phyloP scores from a whole-genome alignment of 2,888 invertebrate genomes.

The Bruchidius siliquastri region DNA sequence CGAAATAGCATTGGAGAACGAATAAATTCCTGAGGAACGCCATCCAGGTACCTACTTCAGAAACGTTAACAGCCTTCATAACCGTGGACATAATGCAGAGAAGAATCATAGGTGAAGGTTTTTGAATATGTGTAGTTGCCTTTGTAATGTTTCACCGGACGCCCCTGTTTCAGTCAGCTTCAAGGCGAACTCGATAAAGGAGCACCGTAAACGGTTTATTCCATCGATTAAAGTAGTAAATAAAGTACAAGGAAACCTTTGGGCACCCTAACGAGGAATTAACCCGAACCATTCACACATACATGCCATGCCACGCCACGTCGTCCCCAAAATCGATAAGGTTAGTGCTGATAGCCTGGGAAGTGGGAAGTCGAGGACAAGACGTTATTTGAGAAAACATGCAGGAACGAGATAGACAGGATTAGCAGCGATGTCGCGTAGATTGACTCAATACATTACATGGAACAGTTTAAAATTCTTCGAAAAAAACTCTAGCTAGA shows the following conservation, averaged over 20 bases:
- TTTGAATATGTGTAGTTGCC: no score
- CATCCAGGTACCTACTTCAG: no score
- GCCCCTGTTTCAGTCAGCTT: background rate
- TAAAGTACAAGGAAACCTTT: background rate
- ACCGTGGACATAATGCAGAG: no score
- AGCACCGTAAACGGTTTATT: background rate
- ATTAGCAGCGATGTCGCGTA: no score
- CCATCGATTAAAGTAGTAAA: background rate
- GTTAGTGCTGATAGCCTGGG: background rate
- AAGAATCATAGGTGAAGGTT: no score
- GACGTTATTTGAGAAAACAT: background rate
- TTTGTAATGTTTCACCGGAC: background rate
- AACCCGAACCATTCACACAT: background rate
- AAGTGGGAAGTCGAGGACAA: background rate
- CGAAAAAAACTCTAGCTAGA: no score
- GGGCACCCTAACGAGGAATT: background rate
- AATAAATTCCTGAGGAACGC: no score
- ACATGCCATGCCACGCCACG: background rate
- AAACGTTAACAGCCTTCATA: no score
- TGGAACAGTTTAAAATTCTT: no score
- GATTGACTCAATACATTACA: no score
- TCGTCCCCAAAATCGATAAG: background rate
- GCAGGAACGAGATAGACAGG: no score
- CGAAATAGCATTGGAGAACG: no score
- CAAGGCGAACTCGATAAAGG: background rate